Percentiles rank a stretch among this genome's conserved stretches.
phyloP scores from a whole-genome alignment of 2,113 vertebrate genomes.

The Tonatia bakeri region DNA sequence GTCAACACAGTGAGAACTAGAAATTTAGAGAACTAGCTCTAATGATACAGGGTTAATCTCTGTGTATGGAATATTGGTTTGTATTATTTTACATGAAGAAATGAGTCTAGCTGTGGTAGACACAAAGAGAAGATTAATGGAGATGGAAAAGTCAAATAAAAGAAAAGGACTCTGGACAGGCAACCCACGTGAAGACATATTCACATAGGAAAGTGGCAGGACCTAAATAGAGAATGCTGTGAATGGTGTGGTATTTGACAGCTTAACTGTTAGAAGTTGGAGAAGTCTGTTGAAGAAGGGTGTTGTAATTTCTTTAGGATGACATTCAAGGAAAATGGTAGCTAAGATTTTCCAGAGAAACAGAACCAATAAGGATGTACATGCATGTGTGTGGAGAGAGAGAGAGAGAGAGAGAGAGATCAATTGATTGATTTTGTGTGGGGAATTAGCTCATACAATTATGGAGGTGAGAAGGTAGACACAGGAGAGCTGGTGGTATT shows the following conservation, averaged over 20 bases:
- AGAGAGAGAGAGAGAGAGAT: too few relatives aligned
- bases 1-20: not conserved
- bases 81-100: not conserved
- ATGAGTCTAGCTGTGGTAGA: not conserved
- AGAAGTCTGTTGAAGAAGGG: not conserved
- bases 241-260: not conserved
- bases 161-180: not conserved
- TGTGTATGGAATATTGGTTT: not conserved
- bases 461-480: not conserved
- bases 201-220: not conserved
- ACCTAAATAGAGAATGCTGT: not conserved
- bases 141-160: not conserved
- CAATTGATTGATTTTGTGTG: too few relatives aligned
- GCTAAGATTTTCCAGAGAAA: not conserved
- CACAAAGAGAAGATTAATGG: not conserved
- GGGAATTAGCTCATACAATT: too few relatives aligned
- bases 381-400: not conserved
- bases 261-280: not conserved
- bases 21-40: not conserved
- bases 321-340: not conserved
- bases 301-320: not conserved
- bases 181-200: not conserved
- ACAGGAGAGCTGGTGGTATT: not conserved
- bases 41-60: not conserved
- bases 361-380: not conserved